These are phyloP conservation scores for Thalassarche chlororhynchos DNA, from an alignment of 2,113 vertebrate genomes.

Conservation along the genomic window DNA sequence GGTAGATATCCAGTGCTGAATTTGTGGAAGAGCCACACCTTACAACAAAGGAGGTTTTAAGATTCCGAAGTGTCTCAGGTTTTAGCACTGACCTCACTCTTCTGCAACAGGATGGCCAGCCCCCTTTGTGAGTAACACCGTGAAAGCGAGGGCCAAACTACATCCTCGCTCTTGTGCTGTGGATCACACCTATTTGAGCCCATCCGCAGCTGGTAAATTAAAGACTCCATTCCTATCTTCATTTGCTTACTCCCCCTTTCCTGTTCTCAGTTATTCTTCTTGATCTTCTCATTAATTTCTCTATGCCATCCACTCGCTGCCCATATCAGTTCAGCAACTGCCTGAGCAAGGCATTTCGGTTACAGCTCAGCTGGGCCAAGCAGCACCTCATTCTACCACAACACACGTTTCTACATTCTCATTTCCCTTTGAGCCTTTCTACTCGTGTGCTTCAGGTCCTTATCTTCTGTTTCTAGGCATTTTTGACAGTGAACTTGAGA, in stretches of 20 bases:
- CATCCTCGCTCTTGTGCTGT: neutral
- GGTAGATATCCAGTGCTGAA: neutral
- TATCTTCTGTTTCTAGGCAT: neutral
- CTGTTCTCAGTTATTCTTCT: neutral
- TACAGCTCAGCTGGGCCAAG: neutral
- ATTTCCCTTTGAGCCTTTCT: neutral
- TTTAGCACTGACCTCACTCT: neutral
- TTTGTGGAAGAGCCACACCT: neutral
- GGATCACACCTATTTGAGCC: neutral
- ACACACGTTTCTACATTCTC: neutral
- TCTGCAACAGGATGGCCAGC: neutral
- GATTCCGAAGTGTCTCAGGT: neutral
- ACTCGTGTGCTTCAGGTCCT: neutral
- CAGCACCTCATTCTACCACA: neutral
- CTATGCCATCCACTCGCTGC: neutral
- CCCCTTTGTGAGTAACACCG: neutral
- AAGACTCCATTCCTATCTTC: neutral
- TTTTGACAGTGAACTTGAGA: neutral
- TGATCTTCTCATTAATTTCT: neutral
- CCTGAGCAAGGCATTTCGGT: neutral
- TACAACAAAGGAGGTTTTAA: neutral
- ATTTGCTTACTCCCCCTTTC: neutral
- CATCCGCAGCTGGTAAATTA: neutral
- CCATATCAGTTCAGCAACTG: neutral
- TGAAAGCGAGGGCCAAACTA: neutral